These are phyloP conservation scores for Seira ritae DNA, from an alignment of 2,888 invertebrate species.

Conservation along the genomic window DNA sequence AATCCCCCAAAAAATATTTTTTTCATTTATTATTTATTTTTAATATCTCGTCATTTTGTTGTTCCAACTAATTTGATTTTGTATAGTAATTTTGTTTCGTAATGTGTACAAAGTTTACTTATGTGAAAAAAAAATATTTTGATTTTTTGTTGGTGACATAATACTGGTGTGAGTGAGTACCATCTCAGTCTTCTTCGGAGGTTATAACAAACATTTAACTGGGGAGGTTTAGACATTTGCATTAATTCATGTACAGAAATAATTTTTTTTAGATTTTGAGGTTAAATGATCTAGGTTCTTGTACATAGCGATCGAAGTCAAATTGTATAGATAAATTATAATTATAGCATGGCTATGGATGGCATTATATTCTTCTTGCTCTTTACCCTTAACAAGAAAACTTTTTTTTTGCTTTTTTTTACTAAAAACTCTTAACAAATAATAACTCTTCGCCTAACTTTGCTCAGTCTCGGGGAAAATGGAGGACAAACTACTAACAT, in stretches of 20 bases:
- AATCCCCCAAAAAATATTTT: conserved; percentile 31
- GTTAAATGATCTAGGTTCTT: background rate
- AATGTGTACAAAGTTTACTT: too few relatives aligned
- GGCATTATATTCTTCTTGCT: background rate
- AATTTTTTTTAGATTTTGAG: background rate
- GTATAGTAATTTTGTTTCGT: conserved; percentile 34
- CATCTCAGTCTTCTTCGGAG: conserved; percentile 63
- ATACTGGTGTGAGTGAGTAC: too few relatives aligned
- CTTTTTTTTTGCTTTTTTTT: background rate
- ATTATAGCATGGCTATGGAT: background rate
- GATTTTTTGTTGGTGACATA: conserved; percentile 24
- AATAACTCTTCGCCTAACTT: too few relatives aligned
- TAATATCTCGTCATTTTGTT: conserved; percentile 27
- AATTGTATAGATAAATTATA: background rate
- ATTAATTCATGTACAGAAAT: conserved; percentile 10
- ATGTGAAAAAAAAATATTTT: conserved; percentile 2
- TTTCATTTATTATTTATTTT: conserved; percentile 36
- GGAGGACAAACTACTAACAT: background rate
- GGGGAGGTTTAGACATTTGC: conserved; percentile 13
- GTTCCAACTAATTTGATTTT: conserved; percentile 21
- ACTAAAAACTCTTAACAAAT: too few relatives aligned
- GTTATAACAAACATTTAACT: conserved; percentile 1
- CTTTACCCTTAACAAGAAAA: background rate
- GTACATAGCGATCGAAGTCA: conserved; percentile 17
- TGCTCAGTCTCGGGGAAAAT: background rate